Base-by-base conservation (phyloP, 2,113 vertebrate genomes). In the Puma concolor region DNA sequence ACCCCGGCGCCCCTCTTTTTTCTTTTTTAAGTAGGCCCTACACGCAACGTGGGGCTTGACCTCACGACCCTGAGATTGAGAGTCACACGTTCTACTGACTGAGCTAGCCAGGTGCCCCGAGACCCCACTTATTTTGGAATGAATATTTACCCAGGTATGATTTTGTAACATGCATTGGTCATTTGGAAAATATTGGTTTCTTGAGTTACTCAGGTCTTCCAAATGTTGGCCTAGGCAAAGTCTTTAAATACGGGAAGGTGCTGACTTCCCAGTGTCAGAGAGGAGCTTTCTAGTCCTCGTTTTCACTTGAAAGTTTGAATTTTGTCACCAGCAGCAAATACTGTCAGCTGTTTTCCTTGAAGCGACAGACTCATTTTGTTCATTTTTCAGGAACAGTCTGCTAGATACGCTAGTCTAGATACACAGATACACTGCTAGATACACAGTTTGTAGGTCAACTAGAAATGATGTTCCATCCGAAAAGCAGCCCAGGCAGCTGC, bases 341-440 rank as follows among this genome's bases (percentile, higher is more conserved):
- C 21, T 48, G 38, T 74, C 33, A 48, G 29, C 95, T 83, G 27
- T 93, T 96, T 96, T 85, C 17, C 29, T 95, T 64, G 85, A 97
- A 87, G 33, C 19, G 21, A 69, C 44, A 94, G 64, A 38, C 57
- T 89, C 25, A 64, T 93, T 92, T 79, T 15, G 1, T 41, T 72
- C 23, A 11, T 84, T 91, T 91, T 84, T 79, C 33, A 81, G 88
- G 25, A 93, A 38, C 7, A 13, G 38, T 64, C 41, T 93, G 50
- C 6, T 7, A 36, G 27, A 60, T 66, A n/a, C 9, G 21, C 27
- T 27, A 63, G 41, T 41, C 57, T 86, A 36, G 36, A 36, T 36
- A 36, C 36, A 36, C 36, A 36, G 36, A 36, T 36, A 36, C 36
- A 36, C 36, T 36, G 36, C 36, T 36, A 36, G 36, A 36, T 36